Evolutionary conservation across 2,797 vertebrate genomes (phyloP).

Genomic region (Enteromius viviparus): DNA sequence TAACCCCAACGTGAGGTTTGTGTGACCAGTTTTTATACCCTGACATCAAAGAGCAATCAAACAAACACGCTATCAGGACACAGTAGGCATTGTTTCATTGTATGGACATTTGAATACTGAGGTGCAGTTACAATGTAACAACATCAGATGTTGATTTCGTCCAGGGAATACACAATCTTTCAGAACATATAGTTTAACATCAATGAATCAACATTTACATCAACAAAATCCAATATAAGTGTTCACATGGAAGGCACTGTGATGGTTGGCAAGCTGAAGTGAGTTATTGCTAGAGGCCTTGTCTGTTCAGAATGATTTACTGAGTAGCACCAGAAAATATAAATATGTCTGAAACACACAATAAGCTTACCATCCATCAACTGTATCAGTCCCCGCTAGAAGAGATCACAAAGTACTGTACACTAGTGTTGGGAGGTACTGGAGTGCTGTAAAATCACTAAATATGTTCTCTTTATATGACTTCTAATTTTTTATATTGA

Average conservation of each 20-base stretch:
- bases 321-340: neutral
- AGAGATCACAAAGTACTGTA: neutral
- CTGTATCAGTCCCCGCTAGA: neutral
- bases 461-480: neutral
- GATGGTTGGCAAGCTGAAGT: neutral
- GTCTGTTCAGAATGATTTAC: neutral
- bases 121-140: no score
- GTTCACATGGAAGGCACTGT: neutral
- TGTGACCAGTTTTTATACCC: no score
- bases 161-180: no score
- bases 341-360: neutral
- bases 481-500: neutral
- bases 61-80: no score
- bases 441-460: neutral
- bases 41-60: no score
- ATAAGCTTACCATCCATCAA: neutral
- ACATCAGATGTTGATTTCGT: no score
- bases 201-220: neutral
- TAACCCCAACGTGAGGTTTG: no score
- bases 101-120: no score
- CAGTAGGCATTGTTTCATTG: no score
- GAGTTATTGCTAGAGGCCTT: neutral
- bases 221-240: neutral
- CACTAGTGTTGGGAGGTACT: neutral
- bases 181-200: neutral